Base-by-base conservation (phyloP, 2,797 vertebrate species). In the Scolopax rusticola region DNA sequence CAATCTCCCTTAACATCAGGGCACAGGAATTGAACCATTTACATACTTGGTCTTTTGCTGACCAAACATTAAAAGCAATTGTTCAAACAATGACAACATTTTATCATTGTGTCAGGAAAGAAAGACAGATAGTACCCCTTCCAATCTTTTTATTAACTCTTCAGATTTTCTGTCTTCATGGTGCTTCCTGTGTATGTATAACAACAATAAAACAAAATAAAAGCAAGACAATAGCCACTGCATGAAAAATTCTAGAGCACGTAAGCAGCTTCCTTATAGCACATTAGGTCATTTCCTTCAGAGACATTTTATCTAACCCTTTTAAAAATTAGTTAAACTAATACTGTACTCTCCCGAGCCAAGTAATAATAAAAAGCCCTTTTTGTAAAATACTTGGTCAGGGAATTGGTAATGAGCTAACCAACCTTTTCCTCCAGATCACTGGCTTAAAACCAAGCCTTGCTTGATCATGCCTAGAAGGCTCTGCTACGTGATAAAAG, bases 11-110 rank as follows among this genome's bases (percentile, higher is more conserved):
- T 60, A 65, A 76, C 84, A 93, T 90, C 75, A 84, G 83, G 64
- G 77, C 88, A 92, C 86, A 96, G 95, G 97, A 97, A 94, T 81
- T 95, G 91, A 95, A 81, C 61, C 71, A 94, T 97, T 97, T 96
- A 97, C 97, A 96, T 97, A 96, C 50, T 96, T 71, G 48, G 61
- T 74, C 81, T 96, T 96, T 87, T 96, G 94, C 97, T 97, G 97
- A 97, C 93, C 95, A 96, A 96, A 96, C 95, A 88, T 89, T 90
- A 90, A 95, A 94, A 94, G 95, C 17, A 11, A 96, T 95, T 96
- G 91, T 96, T 97, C 84, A 61, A 91, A 88, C 82, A 92, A 91
- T 43, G 96, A 97, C 94, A 95, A 84, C 90, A 70, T 95, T 96
- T 97, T 88, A 96, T 96, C 96, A 97, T 92, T 78, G 75, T 97